Evolutionary conservation across 2,797 vertebrate genomes (phyloP), one percentile per base, ranked within the genome.

Genomic region (Peromyscus eremicus): DNA sequence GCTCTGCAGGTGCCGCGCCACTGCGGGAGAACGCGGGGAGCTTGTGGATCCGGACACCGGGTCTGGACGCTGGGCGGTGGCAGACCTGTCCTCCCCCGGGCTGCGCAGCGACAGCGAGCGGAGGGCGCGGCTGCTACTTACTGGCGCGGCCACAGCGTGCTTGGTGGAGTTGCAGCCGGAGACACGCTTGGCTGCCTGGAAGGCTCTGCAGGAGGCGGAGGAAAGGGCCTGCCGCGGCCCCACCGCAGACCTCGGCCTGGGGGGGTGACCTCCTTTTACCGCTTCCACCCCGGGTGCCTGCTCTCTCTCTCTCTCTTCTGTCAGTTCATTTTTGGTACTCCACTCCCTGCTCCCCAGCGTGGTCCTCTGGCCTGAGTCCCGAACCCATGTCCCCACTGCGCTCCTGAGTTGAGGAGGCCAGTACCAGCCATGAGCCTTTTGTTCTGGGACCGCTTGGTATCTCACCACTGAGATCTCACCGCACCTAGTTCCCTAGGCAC

Each of bases 151-250:
- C 96, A 98, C 98, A 73, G 97, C 97, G 98, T 97, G 95, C 98
- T 98, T 95, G 88, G 97, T 81, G 97, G 98, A 98, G 98, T 98
- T 95, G 98, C 98, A 97, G 98, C 97, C 95, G 98, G 98, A 98
- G 99, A 98, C 98, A 98, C 98, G 98, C 98, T 98, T 97, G 98
- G 95, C 93, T 98, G 97, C 98, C 98, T 98, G 98, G 94, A 95
- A 98, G 98, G 98, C 98, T 95, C 71, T 82, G 98, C 97, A 49
- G 98, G 95, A 91, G 98, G 99, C 99, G 99, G 97, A 97, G 98
- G 95, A 96, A 98, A 89, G 55, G 96, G 95, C 93, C 92, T 94
- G 91, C 96, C 84, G 97, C 96, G 97, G 97, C 95, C 97, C 97
- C 79, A 98, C 98, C 94, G 98, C 98, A 97, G 89, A 97, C 97